Evolutionary conservation across 2,797 vertebrate genomes (phyloP).

Genomic region (Neopelma chrysocephalum): DNA sequence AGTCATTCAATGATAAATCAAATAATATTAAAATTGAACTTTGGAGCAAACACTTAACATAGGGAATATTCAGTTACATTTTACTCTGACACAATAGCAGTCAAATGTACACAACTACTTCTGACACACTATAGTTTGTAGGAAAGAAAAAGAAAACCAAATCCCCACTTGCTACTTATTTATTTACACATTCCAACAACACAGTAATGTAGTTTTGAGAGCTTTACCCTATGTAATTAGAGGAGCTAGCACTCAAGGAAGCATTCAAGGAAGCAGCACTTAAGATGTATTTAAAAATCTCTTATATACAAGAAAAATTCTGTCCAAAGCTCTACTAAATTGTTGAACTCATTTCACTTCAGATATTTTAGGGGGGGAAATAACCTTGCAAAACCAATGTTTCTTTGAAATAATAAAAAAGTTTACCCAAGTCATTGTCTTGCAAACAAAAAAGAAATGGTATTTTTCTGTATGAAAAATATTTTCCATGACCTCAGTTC

Average conservation of each 20-base stretch:
- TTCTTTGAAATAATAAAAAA: neutral
- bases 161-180: neutral
- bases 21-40: slow-evolving; percentile 2
- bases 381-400: neutral
- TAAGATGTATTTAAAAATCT: neutral
- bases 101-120: neutral
- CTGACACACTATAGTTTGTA: neutral
- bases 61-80: neutral
- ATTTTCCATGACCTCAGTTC: neutral
- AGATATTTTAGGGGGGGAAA: neutral
- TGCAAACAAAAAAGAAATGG: neutral
- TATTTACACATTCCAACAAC: neutral
- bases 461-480: neutral
- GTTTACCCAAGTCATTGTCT: neutral
- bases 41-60: neutral
- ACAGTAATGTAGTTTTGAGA: neutral
- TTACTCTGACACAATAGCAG: neutral
- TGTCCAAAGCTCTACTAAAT: neutral
- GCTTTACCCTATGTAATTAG: neutral
- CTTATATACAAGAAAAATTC: neutral
- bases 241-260: neutral
- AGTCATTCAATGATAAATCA: neutral
- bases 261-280: neutral
- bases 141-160: neutral
- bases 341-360: neutral